Percentiles rank a stretch among this genome's conserved stretches.
These are phyloP conservation scores for Pogonocherus hispidulus DNA, from an alignment of 2,888 invertebrate species.

Conservation along the genomic window DNA sequence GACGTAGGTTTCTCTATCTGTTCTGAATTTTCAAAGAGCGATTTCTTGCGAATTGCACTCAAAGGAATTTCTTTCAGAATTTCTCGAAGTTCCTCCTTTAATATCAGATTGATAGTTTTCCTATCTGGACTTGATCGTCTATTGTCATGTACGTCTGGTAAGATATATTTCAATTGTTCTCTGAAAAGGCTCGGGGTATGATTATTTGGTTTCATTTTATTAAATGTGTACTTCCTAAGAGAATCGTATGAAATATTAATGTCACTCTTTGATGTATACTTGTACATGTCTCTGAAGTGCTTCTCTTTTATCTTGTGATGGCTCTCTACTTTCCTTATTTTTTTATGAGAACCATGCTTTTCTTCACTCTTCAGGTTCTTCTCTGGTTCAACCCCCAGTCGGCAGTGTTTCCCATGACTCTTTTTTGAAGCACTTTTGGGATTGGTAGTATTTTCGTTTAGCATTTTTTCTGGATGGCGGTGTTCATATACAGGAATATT, in stretches of 20 bases:
- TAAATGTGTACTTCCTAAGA: background rate
- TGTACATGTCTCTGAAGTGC: background rate
- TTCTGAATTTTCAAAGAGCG: background rate
- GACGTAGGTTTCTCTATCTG: background rate
- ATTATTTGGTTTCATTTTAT: background rate
- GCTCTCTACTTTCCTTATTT: background rate
- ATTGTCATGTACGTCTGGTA: background rate
- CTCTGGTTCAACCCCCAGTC: background rate
- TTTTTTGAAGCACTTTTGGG: background rate
- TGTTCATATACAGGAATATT: background rate
- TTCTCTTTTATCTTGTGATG: background rate
- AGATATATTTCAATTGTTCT: background rate
- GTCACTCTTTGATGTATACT: conserved; percentile 30
- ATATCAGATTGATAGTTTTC: background rate
- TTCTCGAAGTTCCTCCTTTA: background rate
- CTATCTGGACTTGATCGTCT: background rate
- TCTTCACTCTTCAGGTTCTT: background rate
- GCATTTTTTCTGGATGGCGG: background rate
- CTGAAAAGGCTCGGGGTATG: background rate
- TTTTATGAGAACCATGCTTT: background rate
- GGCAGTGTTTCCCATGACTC: background rate
- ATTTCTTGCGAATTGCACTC: background rate
- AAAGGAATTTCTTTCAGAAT: background rate
- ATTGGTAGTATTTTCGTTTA: background rate
- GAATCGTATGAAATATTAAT: conserved; percentile 36